Evolutionary conservation across 2,888 invertebrate genomes (phyloP), one percentile per base, ranked within the genome.

Genomic region (Cryptocephalus primarius): DNA sequence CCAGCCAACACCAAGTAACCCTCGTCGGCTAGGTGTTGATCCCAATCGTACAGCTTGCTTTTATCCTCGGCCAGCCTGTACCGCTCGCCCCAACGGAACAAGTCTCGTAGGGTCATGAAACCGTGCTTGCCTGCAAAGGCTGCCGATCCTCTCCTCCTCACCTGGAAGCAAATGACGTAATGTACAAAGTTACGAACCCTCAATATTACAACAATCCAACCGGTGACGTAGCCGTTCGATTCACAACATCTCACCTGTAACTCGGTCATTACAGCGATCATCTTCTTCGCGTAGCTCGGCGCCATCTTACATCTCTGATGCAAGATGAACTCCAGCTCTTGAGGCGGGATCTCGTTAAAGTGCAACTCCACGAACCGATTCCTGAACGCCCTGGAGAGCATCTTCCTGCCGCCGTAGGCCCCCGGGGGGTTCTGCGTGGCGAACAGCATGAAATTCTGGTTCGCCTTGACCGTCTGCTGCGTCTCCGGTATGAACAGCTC

Each of bases 381-480:
- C 59, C 96, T 81, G 63, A 99, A 97, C 0, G 99, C 99, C 54
- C 97, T 77, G 0, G 97, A 97, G 6, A 99, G 70, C 69, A 89
- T 87, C 76, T 95, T 99, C 42, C 99, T 77, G 0, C 99, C 99
- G 1, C 96, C 97, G 62, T 99, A 99, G 1, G 87, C 69, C 0
- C 93, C 93, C 1, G 97, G 94, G 2, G 99, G 99, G 74, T 99
- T 99, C 72, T 99, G 99, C 0, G 99, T 99, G 0, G 99, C 99
- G 68, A 99, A 99, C 0, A 99, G 73, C 84, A 94, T 90, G 65
- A 99, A 99, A 61, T 88, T 85, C 0, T 85, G 81, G 74, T 99
- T 89, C 0, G 99, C 99, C 72, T 84, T 88, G 0, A 99, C 81
- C 0, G 85, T 79, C 60, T 88, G 82, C 67, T 97, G 97, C 0